Evolutionary conservation across 1,140 invertebrate species (phyloP), one percentile per base, ranked within the genome.

Genomic region (Anagrus nilaparvatae): DNA sequence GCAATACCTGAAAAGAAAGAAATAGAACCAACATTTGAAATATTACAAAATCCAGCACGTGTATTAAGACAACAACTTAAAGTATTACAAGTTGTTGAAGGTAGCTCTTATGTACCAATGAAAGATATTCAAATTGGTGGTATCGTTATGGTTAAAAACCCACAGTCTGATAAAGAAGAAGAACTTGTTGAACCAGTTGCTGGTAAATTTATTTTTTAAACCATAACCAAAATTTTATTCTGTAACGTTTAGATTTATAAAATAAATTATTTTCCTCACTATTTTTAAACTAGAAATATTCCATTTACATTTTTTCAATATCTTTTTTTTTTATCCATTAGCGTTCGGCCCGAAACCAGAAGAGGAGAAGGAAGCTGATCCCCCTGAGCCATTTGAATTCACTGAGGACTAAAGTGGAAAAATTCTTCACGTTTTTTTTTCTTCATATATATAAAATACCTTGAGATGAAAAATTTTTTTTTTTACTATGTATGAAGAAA

Each of bases 301-400:
- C 18, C 24, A 8, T 7, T 28, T 27, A 48, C 36, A 27, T 5
- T 48, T 38, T 44, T 35, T 21, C 30, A 42, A 47, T 40, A 17
- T 28, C 48, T 54, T 58, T 54, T 37, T 27, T 7, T 7, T 27
- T 27, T 27, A 27, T 7, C 24, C 24, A 46, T 65, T 59, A 77
- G 90, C 91, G 20, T 92, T 88, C 54, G 91, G 92, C 4, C 91
- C 92, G 1, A 93, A 94, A 65, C 79, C 84, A 7, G 87, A 91
- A 46, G 92, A 96, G 50, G 92, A 95, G 55, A 91, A 93, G 55
- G 94, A 97, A 69, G 90, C 93, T 3, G 90, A 95, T 60, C 88
- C 92, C 28, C 94, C 93, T 53, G 92, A 96, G 70, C 90, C 93
- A 50, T 97, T 97, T 67, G 91, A 96, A 73, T 97, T 89, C 63